Percentiles rank a stretch among this genome's conserved stretches.
phyloP scores from a whole-genome alignment of 2,113 vertebrate genomes.

The Saiga tatarica region DNA sequence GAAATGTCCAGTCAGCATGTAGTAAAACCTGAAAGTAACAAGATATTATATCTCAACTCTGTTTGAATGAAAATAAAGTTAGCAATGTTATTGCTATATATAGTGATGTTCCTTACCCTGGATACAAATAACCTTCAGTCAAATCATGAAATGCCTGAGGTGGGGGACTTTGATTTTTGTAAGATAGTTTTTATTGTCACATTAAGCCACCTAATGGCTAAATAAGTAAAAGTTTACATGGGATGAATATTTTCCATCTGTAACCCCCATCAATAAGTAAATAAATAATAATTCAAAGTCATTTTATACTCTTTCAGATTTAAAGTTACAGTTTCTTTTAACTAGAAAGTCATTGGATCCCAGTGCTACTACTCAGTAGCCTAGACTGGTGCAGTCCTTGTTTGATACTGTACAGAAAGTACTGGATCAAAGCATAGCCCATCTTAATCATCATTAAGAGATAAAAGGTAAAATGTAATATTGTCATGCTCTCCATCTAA shows the following conservation, averaged over 20 bases:
- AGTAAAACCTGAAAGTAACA: background rate
- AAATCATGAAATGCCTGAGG: background rate
- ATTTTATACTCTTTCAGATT: background rate
- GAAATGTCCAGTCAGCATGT: background rate
- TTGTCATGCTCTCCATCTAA: background rate
- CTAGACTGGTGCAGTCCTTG: background rate
- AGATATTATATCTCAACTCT: background rate
- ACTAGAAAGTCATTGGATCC: background rate
- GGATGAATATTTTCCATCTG: background rate
- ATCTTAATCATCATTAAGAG: conserved; percentile 9
- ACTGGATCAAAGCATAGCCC: background rate
- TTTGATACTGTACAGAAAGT: background rate
- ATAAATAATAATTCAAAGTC: background rate
- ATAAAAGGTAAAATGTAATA: conserved; percentile 44
- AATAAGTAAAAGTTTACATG: background rate
- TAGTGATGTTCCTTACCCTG: background rate
- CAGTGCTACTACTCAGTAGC: background rate
- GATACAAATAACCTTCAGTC: background rate
- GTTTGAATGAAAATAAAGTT: background rate
- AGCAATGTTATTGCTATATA: background rate
- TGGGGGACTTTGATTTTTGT: background rate
- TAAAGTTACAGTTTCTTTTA: background rate
- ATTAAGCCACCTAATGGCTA: background rate
- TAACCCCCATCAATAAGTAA: background rate
- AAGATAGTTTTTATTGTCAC: background rate